Conservation (phyloP, 2,113 vertebrate genomes). For the Cyphotilapia sp. region DNA sequence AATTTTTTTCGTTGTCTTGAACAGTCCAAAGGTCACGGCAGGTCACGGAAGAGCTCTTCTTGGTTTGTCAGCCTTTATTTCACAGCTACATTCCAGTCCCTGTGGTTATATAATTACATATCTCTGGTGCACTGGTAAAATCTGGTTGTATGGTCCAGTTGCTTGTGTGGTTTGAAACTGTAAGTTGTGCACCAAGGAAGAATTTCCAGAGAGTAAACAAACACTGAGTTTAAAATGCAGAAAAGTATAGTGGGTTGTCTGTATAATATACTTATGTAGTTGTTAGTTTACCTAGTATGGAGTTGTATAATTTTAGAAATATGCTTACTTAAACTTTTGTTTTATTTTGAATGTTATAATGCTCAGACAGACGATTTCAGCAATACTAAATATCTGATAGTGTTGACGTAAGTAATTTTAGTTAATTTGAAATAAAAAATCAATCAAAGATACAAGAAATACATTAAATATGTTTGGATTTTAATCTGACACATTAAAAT, state of each 20-base stretch:
- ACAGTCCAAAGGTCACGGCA: neutral
- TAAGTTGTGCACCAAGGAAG: neutral
- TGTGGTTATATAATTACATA: neutral
- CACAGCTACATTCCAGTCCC: neutral
- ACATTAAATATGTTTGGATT: neutral
- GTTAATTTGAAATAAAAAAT: too few species aligned
- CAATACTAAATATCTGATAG: neutral
- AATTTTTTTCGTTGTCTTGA: neutral
- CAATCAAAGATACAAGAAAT: neutral
- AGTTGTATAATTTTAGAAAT: neutral
- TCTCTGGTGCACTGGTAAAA: neutral
- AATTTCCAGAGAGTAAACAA: neutral
- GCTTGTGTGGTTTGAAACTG: neutral
- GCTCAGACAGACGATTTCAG: neutral
- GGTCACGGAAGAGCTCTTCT: neutral
- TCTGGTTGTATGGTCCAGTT: neutral
- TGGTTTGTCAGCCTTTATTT: neutral
- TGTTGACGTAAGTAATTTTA: neutral
- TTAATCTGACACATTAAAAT: neutral
- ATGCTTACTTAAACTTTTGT: rapidly evolving
- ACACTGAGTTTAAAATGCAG: neutral
- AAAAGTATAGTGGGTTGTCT: neutral
- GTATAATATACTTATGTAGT: neutral
- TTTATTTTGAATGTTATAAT: neutral
- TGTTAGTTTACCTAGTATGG: neutral